Conservation (phyloP, 2,113 vertebrate species). For the Ondatra zibethicus region DNA sequence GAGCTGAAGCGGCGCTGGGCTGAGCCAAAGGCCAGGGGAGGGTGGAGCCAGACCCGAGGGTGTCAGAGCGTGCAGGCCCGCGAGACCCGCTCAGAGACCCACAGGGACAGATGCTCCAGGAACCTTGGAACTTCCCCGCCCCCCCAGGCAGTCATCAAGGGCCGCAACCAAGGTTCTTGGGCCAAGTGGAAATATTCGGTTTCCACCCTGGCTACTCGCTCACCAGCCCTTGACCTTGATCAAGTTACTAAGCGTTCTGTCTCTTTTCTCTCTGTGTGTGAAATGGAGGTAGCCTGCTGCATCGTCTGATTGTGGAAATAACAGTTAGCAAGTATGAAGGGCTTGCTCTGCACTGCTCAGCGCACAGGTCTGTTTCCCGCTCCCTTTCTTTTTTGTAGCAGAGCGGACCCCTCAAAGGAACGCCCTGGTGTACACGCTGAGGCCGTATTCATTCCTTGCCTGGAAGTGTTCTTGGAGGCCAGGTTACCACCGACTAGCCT, state of each 20-base stretch:
- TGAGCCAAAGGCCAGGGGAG: not conserved
- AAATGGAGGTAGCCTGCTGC: not conserved
- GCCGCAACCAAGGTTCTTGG: not conserved
- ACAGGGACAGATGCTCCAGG: not conserved
- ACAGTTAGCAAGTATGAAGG: not conserved
- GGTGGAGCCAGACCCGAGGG: slow-evolving; percentile 18
- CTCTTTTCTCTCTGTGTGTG: not conserved
- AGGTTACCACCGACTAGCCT: not conserved
- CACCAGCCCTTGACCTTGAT: not conserved
- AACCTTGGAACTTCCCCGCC: not conserved
- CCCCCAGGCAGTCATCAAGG: not conserved
- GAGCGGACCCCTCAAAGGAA: not conserved
- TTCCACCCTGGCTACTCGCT: not conserved
- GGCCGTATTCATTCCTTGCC: not conserved
- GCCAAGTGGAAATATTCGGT: not conserved
- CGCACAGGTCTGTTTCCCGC: not conserved
- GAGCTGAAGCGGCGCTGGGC: not conserved
- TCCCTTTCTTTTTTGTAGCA: not conserved
- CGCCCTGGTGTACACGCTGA: not conserved
- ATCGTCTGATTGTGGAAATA: not conserved
- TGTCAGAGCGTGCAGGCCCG: not conserved
- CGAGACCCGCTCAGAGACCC: not conserved
- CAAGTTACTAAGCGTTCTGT: not conserved
- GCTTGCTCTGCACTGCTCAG: not conserved
- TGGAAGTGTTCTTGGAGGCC: not conserved